Evolutionary conservation across 2,113 vertebrate genomes (phyloP), one percentile per base, ranked within the genome.

Genomic region (Trochalopteron elliotii): DNA sequence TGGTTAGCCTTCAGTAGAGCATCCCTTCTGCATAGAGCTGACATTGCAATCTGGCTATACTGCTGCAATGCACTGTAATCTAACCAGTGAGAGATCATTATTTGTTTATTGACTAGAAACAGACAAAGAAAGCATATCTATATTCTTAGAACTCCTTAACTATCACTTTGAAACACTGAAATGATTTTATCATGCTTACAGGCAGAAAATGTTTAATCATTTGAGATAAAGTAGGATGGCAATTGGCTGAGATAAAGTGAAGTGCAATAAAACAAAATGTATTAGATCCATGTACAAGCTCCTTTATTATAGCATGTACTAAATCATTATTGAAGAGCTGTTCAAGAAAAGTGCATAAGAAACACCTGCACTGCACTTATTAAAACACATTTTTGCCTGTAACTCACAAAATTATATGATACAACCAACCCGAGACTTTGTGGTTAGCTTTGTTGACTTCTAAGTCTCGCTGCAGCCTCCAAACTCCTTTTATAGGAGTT

Each of bases 181-280:
- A 82, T 83, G 4, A 84, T 94, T 89, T 88, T 91, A 87, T 79
- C 61, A 39, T 68, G 40, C 56, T 91, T 84, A 87, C 31, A 84
- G 72, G 50, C 37, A 91, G 65, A 80, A 95, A 93, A 90, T 39
- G 3, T 91, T 93, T 90, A 2, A 0, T 95, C n/a, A 63, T 40
- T 93, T 69, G 20, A 85, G 61, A 90, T 50, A 83, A 91, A 91
- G 37, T 69, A 69, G 40, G 57, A 72, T 72, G 67, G 89, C 88
- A 91, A 85, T 88, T 90, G 74, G 57, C 87, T 90, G 61, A 88
- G 86, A 90, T 90, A 69, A 85, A 93, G n/a, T 74, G 65, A 30
- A 92, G 28, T 35, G 52, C 67, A 87, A 87, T 92, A 87, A 96
- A 97, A 95, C 72, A 90, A 89, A 93, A 88, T 67, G 8, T 87